These are phyloP conservation scores for Flexamia atlantica DNA, from an alignment of 2,888 invertebrate species.

Conservation along the genomic window DNA sequence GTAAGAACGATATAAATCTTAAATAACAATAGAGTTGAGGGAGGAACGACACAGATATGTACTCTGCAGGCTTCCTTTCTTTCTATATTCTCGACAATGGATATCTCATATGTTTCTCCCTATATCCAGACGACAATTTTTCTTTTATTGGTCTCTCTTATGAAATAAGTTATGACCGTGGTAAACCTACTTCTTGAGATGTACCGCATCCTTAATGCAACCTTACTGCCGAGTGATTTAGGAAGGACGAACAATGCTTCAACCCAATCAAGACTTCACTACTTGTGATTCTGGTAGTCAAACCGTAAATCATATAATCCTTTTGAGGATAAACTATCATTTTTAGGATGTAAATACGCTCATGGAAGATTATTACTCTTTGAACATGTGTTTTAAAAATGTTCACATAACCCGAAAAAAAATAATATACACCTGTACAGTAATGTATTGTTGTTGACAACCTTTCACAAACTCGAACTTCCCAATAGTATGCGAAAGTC, in stretches of 20 bases:
- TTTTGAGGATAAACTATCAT: too few relatives aligned
- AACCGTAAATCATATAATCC: too few relatives aligned
- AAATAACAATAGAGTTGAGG: conserved; percentile 5
- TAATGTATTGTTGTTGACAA: too few relatives aligned
- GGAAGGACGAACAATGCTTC: neutral
- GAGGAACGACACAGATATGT: conserved; percentile 11
- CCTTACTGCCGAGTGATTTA: neutral
- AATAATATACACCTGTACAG: too few relatives aligned
- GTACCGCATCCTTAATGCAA: conserved; percentile 1
- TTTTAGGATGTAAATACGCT: too few relatives aligned
- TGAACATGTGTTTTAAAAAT: too few relatives aligned
- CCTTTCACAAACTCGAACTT: too few relatives aligned
- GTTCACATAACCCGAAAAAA: too few relatives aligned
- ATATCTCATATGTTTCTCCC: neutral
- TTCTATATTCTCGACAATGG: neutral
- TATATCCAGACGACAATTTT: neutral
- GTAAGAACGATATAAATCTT: conserved; percentile 22
- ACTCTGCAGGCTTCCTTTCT: conserved; percentile 19
- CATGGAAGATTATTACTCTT: too few relatives aligned
- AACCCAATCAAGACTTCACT: too few relatives aligned
- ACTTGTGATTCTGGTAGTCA: too few relatives aligned
- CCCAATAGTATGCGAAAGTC: too few relatives aligned
- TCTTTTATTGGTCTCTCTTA: conserved; percentile 29
- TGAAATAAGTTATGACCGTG: conserved; percentile 31
- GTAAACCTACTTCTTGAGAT: neutral